Conservation (phyloP, 2,888 invertebrate species). For the Dasypolia templi region DNA sequence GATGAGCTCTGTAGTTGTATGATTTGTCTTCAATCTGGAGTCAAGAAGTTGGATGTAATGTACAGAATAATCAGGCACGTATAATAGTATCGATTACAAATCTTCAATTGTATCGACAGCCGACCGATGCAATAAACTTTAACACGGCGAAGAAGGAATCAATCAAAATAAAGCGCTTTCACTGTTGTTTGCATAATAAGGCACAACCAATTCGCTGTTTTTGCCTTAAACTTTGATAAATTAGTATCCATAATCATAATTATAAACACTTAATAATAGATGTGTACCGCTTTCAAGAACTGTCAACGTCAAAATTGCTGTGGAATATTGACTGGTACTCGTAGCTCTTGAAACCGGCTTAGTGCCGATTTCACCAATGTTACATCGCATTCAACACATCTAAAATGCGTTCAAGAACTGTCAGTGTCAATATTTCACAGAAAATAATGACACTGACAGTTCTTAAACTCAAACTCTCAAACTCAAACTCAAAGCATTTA, state of each 20-base stretch:
- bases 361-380: too few relatives aligned
- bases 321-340: too few relatives aligned
- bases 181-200: background rate
- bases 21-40: background rate
- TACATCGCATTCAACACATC: too few relatives aligned
- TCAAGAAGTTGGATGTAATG: background rate
- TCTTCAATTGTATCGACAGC: background rate
- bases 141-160: background rate
- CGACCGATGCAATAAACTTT: too few relatives aligned
- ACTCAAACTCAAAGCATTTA: too few relatives aligned
- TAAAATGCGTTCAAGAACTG: too few relatives aligned
- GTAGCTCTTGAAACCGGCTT: too few relatives aligned
- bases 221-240: background rate
- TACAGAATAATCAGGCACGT: background rate
- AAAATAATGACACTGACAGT: too few relatives aligned
- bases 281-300: conserved; percentile 12
- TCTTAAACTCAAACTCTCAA: too few relatives aligned
- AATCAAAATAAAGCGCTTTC: background rate
- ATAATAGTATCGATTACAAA: background rate
- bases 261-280: conserved; percentile 2
- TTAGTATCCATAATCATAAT: background rate
- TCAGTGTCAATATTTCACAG: too few relatives aligned
- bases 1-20: background rate
- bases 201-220: too few relatives aligned
- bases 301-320: too few relatives aligned